Evolutionary conservation across 2,888 invertebrate genomes (phyloP), one percentile per base, ranked within the genome.

Genomic region (Calameuta idolon): DNA sequence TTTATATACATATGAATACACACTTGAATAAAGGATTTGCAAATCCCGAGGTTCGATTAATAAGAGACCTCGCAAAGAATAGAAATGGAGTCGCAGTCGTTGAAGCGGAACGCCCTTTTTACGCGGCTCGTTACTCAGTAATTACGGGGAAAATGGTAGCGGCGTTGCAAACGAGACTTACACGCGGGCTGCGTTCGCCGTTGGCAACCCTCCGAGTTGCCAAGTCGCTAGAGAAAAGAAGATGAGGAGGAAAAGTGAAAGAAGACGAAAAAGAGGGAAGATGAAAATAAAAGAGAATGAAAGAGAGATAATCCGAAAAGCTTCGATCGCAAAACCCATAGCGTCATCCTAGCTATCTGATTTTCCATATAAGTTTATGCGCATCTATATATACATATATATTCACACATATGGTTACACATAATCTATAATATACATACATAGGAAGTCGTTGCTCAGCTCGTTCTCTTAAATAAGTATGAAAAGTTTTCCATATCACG

Each of bases 91-190:
- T 34, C 71, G 71, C 71, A 11, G 31, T 30, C 71, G 71, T 31
- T 34, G 15, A 71, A 3, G 71, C 71, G 34, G 71, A 71, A 71
- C 71, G 71, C 71, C 71, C 30, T 71, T 71, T 71, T 71, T 34
- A 71, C 71, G 71, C 71, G 71, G 71, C 71, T 71, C 71, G 71
- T 71, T 71, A 71, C 71, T 71, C 71, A 34, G 30, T 71, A 71
- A 71, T 71, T 71, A 71, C 30, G 30, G 34, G 71, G 71, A 71
- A 71, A 71, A 71, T 71, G 34, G 31, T 34, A 55, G 55, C 71
- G 71, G 71, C 71, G 31, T 30, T 23, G 31, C 12, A 34, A 34
- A 31, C 71, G 71, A 34, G 71, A 34, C 71, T 71, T 71, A 33
- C 5, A 71, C 71, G 34, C 71, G 71, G 12, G 71, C 55, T 55